Evolutionary conservation across 2,888 invertebrate genomes (phyloP), one percentile per base, ranked within the genome.

Genomic region (Perithous albicinctus): DNA sequence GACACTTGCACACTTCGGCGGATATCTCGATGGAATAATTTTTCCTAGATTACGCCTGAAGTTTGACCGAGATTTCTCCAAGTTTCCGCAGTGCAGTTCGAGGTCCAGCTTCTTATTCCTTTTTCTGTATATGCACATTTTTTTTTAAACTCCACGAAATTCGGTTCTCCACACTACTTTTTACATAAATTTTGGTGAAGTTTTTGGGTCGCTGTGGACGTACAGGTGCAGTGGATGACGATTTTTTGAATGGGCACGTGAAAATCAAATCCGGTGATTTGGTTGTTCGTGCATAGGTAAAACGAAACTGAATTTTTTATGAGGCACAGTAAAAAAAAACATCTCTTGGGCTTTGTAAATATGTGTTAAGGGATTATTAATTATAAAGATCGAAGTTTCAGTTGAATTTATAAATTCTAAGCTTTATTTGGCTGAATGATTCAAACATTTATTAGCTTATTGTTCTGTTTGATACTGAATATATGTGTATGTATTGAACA

Each of bases 21-120:
- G 32, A 59, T 59, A 43, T 59, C 59, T 18, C 73, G 61, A 35
- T 59, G 76, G 59, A 76, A 76, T 76, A 66, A 76, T 76, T 76
- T 76, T 59, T 59, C 18, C 10, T 51, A 29, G 29, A 56, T 41
- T 32, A 64, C 18, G 38, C 18, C 26, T 38, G 15, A 67, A 74
- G 43, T 54, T 76, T 59, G 76, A 76, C 59, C 76, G 76, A 59
- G 67, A 67, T 76, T 59, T 67, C 43, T 8, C 23, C 4, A 10
- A 43, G 35, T 23, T 64, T 51, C 38, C 20, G 29, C 32, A 20
- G 18, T 2, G 4, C 7, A 18, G 4, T 29, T 10, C 32, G 35
- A 26, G 10, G 18, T 7, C 29, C 12, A 66, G 10, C 46, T 66
- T 46, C 29, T 23, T 32, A 26, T 23, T 64, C 10, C 29, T 15